Percentiles rank a stretch among this genome's conserved stretches.
phyloP scores from a whole-genome alignment of 2,797 vertebrate genomes.

The Nyctalus aviator region DNA sequence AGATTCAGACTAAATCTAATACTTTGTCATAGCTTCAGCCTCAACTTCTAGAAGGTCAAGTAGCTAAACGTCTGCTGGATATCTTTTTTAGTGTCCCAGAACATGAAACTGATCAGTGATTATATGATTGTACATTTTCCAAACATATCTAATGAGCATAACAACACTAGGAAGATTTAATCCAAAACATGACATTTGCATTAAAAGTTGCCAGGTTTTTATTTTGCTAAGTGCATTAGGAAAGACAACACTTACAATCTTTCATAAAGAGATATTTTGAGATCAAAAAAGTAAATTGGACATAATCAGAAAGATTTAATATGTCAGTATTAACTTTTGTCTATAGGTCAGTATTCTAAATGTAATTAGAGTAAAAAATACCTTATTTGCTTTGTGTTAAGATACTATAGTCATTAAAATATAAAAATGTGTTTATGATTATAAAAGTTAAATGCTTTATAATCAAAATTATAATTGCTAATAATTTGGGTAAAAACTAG shows the following conservation, averaged over 20 bases:
- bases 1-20: not conserved
- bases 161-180: not conserved
- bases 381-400: conserved; percentile 14
- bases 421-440: not conserved
- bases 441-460: conserved; percentile 40
- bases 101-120: not conserved
- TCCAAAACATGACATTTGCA: not conserved
- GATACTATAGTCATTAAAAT: not conserved
- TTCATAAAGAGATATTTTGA: conserved; percentile 35
- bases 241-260: not conserved
- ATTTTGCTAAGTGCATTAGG: not conserved
- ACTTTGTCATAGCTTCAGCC: not conserved
- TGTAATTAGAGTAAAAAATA: not conserved
- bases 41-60: not conserved
- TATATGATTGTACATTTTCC: not conserved
- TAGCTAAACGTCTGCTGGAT: not conserved
- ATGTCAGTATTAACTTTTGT: conserved; percentile 13
- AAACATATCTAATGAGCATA: not conserved
- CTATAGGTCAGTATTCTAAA: not conserved
- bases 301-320: conserved; percentile 17
- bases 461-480: conserved; percentile 20
- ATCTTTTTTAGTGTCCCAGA: not conserved
- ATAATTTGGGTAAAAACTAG: conserved; percentile 22
- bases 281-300: not conserved
- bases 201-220: not conserved